Evolutionary conservation across 2,888 invertebrate species (phyloP).

Genomic region (Papilio demoleus): DNA sequence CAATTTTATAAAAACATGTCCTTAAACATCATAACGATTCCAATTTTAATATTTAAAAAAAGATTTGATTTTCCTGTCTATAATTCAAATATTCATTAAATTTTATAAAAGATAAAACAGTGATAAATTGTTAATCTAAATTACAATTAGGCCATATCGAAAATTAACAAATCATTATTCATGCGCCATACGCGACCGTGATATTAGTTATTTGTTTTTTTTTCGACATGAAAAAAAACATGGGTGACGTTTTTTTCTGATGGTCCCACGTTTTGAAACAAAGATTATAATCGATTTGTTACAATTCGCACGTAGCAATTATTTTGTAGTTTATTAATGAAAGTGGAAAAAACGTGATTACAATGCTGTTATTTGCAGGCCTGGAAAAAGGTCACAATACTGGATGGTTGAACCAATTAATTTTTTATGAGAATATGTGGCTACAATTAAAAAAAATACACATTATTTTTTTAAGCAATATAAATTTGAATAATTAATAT

Average conservation of each 20-base stretch:
- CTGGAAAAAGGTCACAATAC: neutral
- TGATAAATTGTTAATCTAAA: conserved; percentile 31
- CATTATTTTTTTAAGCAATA: no score
- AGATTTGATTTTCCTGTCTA: neutral
- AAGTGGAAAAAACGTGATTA: neutral
- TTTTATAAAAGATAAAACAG: conserved; percentile 11
- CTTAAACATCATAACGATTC: no score
- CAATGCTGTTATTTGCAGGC: neutral
- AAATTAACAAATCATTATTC: conserved; percentile 54
- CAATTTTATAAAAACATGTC: no score
- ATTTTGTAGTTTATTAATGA: neutral
- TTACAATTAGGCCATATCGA: conserved; percentile 38
- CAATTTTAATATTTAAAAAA: neutral
- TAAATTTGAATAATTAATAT: no score
- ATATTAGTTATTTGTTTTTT: conserved; percentile 70
- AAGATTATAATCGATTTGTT: conserved; percentile 57
- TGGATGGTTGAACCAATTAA: neutral
- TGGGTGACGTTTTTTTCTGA: conserved; percentile 74
- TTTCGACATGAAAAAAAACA: conserved; percentile 54
- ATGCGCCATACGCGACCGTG: conserved; percentile 60
- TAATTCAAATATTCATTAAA: neutral
- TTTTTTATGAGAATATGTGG: neutral
- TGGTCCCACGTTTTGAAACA: conserved; percentile 64
- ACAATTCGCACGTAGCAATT: conserved; percentile 43
- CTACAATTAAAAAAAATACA: no score